phyloP scores from a whole-genome alignment of 2,888 invertebrate genomes.

The Lasius platythorax region DNA sequence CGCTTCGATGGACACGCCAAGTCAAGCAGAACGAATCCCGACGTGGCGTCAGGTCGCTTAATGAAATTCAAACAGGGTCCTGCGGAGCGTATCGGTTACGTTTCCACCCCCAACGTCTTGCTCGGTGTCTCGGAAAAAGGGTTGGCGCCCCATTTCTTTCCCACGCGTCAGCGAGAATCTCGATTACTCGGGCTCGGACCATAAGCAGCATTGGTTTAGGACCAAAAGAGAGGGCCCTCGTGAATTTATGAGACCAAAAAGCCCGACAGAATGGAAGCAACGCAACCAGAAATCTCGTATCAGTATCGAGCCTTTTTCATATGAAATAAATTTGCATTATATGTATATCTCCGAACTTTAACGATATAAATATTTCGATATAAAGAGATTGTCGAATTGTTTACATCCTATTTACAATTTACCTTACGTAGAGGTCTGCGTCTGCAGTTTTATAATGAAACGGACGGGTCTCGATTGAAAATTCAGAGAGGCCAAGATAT shows the following conservation, averaged over 20 bases:
- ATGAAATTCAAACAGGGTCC: constrained; percentile 75
- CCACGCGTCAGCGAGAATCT: constrained; percentile 63
- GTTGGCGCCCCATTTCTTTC: constrained; percentile 73
- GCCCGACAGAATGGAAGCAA: neutral
- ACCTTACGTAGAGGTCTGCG: neutral
- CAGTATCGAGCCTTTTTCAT: neutral
- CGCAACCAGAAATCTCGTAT: neutral
- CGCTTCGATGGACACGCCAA: constrained; percentile 63
- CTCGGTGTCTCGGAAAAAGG: constrained; percentile 59
- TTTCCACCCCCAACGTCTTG: constrained; percentile 71
- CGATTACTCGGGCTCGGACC: constrained; percentile 6
- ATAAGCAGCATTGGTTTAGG: neutral
- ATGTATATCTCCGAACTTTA: neutral
- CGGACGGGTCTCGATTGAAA: neutral
- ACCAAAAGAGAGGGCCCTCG: neutral
- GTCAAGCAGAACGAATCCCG: constrained; percentile 61
- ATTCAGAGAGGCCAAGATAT: constrained; percentile 13
- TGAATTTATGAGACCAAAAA: neutral
- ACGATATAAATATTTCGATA: neutral
- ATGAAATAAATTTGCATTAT: neutral
- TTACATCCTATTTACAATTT: neutral
- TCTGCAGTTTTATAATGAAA: neutral
- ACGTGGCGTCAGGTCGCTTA: constrained; percentile 64
- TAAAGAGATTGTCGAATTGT: neutral
- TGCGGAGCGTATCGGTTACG: constrained; percentile 74